Evolutionary conservation across 1,140 invertebrate species (phyloP), one percentile per base, ranked within the genome.

Genomic region (Drosophila obscura): DNA sequence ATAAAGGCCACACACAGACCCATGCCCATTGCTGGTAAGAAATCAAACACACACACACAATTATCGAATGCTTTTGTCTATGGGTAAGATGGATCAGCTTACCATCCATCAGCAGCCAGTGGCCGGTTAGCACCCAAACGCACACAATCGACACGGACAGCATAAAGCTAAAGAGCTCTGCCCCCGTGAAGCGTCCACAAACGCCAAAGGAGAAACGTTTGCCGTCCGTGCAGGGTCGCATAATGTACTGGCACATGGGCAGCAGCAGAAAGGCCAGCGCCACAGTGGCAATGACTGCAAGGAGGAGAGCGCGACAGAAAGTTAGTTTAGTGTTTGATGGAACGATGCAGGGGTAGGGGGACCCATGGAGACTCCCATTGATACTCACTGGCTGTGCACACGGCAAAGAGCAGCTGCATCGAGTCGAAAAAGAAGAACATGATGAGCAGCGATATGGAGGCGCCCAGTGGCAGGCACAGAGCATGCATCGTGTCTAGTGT

Each of bases 381-480:
- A 7, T 15, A 94, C 95, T 95, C 93, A 99, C 98, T 97, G 90
- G 98, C 98, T 89, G 98, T 99, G 92, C 97, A 99, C 81, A 99
- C 97, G 53, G 98, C 98, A 93, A 99, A 98, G 5, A 99, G 94
- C 94, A 98, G 96, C 93, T 99, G 98, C 96, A 99, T 98, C 57
- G 98, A 99, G 93, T 99, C 98, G 91, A 99, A 99, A 93, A 99
- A 99, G 94, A 99, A 98, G 93, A 99, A 99, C 98, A 99, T 99
- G 69, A 99, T 95, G 16, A 99, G 95, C 61, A 99, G 94, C 58
- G 98, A 98, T 79, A 99, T 96, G 62, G 98, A 99, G 80, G 98
- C 98, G 90, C 97, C 97, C 52, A 99, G 94, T 58, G 98, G 98
- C 92, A 99, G 94, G 94, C 98, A 99, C 78, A 99, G 94, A 73